Evolutionary conservation across 2,888 invertebrate genomes (phyloP), one percentile per base, ranked within the genome.

Genomic region (Doris montereyensis): DNA sequence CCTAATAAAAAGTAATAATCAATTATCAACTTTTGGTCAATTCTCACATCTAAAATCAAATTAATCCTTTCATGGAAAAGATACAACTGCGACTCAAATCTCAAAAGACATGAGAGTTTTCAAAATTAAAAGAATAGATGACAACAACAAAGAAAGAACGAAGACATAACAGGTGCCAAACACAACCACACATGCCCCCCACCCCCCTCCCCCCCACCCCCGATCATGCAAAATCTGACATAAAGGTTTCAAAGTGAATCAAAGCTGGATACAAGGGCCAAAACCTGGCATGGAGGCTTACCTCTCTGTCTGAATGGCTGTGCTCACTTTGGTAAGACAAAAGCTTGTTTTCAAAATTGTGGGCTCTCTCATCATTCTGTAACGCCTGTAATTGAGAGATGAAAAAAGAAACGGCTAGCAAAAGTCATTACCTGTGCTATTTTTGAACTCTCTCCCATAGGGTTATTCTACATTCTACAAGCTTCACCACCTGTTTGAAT

Each of bases 311-410:
- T 41, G 86, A 85, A 82, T 89, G 89, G 26, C 83, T 86, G 80
- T 90, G 89, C 13, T 86, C 86, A 35, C 87, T 86, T 79, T 88
- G 86, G 83, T 90, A 90, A 4, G 83, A 83, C 10, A 86, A 73
- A 3, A 87, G 81, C 70, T 90, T 89, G 73, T 87, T 86, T 81
- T 90, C 89, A 62, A 86, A 82, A 58, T 84, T 86, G 73, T 86
- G 84, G 0, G 87, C 86, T 74, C 83, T 83, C 77, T 90, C 89
- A 30, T 89, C 90, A 84, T 84, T 86, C 67, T 84, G 84, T 52
- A 86, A 71, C 13, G 86, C 81, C 89, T 89, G 5, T 5, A 41
- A 41, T 41, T 41, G 52, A 10, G 17, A 41, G 17, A 10, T 10
- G 52, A 41, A n/a, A n/a, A n/a, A n/a, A n/a, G n/a, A n/a, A n/a